Evolutionary conservation across 2,888 invertebrate species (phyloP), one percentile per base, ranked within the genome.

Genomic region (Litoditis marina): DNA sequence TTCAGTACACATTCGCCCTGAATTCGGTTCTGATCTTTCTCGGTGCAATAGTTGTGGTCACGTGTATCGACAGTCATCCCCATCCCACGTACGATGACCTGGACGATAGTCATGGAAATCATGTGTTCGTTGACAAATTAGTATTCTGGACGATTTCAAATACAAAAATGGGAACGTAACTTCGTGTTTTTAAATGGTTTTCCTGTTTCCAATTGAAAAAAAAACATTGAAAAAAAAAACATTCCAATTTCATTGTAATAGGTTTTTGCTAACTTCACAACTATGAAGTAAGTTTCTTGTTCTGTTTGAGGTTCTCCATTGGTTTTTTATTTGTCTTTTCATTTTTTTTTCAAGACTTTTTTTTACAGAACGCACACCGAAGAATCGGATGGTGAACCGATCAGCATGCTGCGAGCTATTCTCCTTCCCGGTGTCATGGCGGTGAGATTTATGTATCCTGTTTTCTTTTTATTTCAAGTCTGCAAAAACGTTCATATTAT

Each of bases 1-100:
- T 79, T 59, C 79, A 85, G 84, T 85, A 84, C 78, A 83, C 85
- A 5, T 86, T 86, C 68, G 71, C 85, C 42, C 71, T 85, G 57
- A 85, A 85, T 51, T 82, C 85, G 7, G 65, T 80, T 28, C 69
- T 85, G 27, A 78, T 86, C 42, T 77, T 85, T 65, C 76, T 82
- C 52, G 83, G 84, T 7, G 85, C 83, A 4, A 56, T 85, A 8
- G 68, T 85, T 8, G 80, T 84, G 36, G 30, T 54, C 16, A 54
- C 63, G 13, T 56, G 83, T 5, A 76, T 86, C 31, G 78, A 85
- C 30, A 78, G 83, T 16, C 78, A 83, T n/a, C 85, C 85, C 50
- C 84, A 84, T 58, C 51, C 36, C 7, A 36, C 50, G 22, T 62
- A 55, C 25, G 62, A 62, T 66, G 84, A 59, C 84, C 52, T 60